Conservation (phyloP, 2,113 vertebrate genomes). For the Neodon shergylaensis region DNA sequence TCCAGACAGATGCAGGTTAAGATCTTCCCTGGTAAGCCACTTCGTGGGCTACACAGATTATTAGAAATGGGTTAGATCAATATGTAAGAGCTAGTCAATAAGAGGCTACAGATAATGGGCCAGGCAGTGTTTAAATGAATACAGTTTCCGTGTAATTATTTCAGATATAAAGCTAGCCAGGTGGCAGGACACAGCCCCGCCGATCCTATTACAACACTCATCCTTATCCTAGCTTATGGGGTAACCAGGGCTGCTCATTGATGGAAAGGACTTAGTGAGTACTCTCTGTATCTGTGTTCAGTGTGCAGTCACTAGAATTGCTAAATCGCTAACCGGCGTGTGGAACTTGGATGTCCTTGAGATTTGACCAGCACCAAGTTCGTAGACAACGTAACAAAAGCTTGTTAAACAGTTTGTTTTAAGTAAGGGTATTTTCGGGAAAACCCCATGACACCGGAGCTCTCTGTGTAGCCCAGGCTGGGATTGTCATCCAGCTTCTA, state of each 20-base stretch:
- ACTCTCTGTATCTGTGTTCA: too few species aligned
- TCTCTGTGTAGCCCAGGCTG: not conserved
- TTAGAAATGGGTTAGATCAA: too few species aligned
- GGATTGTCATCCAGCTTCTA: not conserved
- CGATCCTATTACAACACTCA: too few species aligned
- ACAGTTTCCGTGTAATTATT: too few species aligned
- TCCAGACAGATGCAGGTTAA: too few species aligned
- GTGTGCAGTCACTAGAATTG: not conserved
- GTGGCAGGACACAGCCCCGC: too few species aligned
- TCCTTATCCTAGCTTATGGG: not conserved
- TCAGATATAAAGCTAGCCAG: too few species aligned
- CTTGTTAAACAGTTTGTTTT: not conserved
- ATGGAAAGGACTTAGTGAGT: not conserved
- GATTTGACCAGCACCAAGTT: not conserved
- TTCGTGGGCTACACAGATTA: too few species aligned
- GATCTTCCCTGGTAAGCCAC: too few species aligned
- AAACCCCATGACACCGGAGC: not conserved
- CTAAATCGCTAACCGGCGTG: not conserved
- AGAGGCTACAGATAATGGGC: too few species aligned
- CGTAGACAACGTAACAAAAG: not conserved
- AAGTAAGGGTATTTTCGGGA: not conserved
- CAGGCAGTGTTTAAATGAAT: too few species aligned
- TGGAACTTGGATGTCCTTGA: not conserved
- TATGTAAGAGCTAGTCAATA: too few species aligned
- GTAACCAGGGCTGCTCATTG: not conserved